phyloP scores from a whole-genome alignment of 2,797 vertebrate genomes.

The Lerista edwardsae region DNA sequence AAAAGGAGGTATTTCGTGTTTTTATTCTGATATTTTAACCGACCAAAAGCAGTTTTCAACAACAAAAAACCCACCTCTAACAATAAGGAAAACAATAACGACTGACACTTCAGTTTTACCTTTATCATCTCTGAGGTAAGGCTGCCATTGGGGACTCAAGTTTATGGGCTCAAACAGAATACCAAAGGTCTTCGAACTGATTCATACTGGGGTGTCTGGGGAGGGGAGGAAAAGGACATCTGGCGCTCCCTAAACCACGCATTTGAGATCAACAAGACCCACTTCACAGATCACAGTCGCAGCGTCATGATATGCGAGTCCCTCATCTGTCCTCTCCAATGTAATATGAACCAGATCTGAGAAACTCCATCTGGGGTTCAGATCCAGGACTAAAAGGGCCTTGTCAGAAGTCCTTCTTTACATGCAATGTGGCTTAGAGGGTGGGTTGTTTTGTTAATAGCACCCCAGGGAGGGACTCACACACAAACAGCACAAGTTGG shows the following conservation, averaged over 20 bases:
- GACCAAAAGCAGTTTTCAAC: too few species aligned
- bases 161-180: background rate
- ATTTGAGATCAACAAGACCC: background rate
- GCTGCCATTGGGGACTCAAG: background rate
- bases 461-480: too few species aligned
- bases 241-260: background rate
- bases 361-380: background rate
- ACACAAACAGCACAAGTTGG: too few species aligned
- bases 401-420: too few species aligned
- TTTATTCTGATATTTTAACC: too few species aligned
- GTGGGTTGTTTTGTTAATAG: too few species aligned
- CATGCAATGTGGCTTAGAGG: too few species aligned
- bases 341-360: background rate
- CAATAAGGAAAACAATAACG: background rate
- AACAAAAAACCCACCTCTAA: too few species aligned
- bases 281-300: background rate
- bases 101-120: background rate
- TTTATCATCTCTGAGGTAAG: background rate
- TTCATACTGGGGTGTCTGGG: background rate
- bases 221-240: background rate
- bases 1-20: too few species aligned
- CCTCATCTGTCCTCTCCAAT: background rate
- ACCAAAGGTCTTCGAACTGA: background rate
- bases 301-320: background rate
- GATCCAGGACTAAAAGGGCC: background rate